phyloP scores from a whole-genome alignment of 2,888 invertebrate species.

The Leptopilina syphax region DNA sequence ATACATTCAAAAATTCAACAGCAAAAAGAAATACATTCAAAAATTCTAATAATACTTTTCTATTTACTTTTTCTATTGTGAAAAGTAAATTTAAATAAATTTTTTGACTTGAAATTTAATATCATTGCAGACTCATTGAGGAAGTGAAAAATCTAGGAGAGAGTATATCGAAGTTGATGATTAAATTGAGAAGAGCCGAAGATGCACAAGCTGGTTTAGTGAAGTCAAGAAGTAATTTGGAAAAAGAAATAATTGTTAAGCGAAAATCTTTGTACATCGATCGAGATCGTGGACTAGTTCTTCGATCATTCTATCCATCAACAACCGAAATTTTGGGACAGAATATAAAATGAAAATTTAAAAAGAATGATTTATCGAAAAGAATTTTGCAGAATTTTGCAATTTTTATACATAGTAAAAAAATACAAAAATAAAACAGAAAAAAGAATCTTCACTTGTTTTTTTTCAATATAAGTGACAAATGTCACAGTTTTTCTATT shows the following conservation, averaged over 20 bases:
- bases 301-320: slow-evolving; percentile 85
- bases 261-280: slow-evolving; percentile 85
- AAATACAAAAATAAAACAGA: too few species aligned
- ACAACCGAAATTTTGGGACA: slow-evolving; percentile 83
- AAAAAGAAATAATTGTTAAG: slow-evolving; percentile 84
- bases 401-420: too few species aligned
- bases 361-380: not conserved
- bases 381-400: too few species aligned
- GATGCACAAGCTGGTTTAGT: slow-evolving; percentile 79
- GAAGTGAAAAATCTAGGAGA: slow-evolving; percentile 86
- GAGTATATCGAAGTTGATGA: slow-evolving; percentile 82
- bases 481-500: not conserved
- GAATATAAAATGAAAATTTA: slow-evolving; percentile 60
- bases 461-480: not conserved
- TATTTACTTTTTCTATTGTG: not conserved
- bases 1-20: too few species aligned
- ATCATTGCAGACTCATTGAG: slow-evolving; percentile 78
- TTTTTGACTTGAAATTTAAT: not conserved
- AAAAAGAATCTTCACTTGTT: slow-evolving; percentile 20
- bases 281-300: slow-evolving; percentile 81
- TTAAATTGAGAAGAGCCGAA: slow-evolving; percentile 84
- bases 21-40: too few species aligned
- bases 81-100: too few species aligned
- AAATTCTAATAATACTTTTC: too few species aligned
- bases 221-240: slow-evolving; percentile 80